Conservation (phyloP, 1,140 invertebrate species). For the Bradysia coprophila region DNA sequence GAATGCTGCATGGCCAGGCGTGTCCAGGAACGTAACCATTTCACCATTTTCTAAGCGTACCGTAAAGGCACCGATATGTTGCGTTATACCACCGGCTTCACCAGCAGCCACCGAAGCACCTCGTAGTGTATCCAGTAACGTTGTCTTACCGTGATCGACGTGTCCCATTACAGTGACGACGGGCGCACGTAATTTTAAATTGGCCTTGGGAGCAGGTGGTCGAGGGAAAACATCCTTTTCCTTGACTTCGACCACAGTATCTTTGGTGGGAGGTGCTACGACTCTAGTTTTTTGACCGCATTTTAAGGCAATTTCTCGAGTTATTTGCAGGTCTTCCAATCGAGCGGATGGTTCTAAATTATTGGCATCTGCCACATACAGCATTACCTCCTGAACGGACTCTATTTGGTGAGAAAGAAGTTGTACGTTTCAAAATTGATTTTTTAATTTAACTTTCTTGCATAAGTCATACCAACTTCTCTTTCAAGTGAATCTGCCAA, state of each 20-base stretch:
- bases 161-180: conserved; percentile 99
- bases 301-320: conserved; percentile 43
- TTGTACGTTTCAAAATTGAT: background rate
- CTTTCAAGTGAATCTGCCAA: conserved; percentile 38
- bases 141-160: conserved; percentile 99
- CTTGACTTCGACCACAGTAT: conserved; percentile 19
- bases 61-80: conserved; percentile 98
- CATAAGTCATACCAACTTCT: conserved; percentile 34
- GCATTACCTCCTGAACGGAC: conserved; percentile 46
- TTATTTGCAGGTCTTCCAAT: conserved; percentile 33
- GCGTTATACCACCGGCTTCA: conserved; percentile 99
- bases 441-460: too few species aligned
- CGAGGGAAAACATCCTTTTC: conserved; percentile 29
- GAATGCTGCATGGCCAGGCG: conserved; percentile 99
- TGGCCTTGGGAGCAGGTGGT: conserved; percentile 37
- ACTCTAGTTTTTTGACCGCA: conserved; percentile 36
- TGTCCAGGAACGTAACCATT: conserved; percentile 88
- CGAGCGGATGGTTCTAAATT: conserved; percentile 22
- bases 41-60: conserved; percentile 50
- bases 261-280: conserved; percentile 25
- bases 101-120: conserved; percentile 68
- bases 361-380: conserved; percentile 37
- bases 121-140: conserved; percentile 77
- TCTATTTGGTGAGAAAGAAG: conserved; percentile 23
- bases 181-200: conserved; percentile 52